Conservation (phyloP, 2,797 vertebrate genomes). For the Nothura maculosa region DNA sequence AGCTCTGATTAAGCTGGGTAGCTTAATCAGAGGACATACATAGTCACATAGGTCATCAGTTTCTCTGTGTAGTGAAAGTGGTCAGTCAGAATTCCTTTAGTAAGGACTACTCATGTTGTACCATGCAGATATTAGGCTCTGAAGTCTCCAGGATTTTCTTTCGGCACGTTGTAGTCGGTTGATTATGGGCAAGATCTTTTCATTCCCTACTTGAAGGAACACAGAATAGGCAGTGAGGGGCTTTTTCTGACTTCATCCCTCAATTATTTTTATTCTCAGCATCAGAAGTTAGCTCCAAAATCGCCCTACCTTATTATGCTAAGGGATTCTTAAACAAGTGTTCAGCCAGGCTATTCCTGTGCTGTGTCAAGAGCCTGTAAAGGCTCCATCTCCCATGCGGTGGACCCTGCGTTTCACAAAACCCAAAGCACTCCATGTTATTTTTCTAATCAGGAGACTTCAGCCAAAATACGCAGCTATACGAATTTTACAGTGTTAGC, state of each 20-base stretch:
- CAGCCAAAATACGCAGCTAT: not conserved
- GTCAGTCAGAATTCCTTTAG: not conserved
- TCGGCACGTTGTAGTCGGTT: not conserved
- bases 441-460: slow-evolving; percentile 16
- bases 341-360: not conserved
- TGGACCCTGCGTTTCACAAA: not conserved
- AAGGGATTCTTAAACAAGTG: not conserved
- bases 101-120: not conserved
- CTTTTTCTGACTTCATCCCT: slow-evolving; percentile 10
- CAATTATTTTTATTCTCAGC: slow-evolving; percentile 43
- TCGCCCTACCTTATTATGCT: not conserved
- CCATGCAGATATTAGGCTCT: not conserved
- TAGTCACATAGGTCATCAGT: accelerated
- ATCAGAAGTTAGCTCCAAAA: slow-evolving; percentile 33
- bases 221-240: not conserved
- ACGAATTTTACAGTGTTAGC: not conserved
- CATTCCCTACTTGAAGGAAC: not conserved
- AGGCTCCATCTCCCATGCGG: not conserved
- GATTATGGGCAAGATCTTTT: slow-evolving; percentile 22
- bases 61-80: not conserved
- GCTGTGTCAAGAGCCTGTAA: not conserved
- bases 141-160: not conserved
- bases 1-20: not conserved
- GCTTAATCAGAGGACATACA: not conserved
- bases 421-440: not conserved